These are phyloP conservation scores for Timema podura DNA, from an alignment of 2,888 invertebrate genomes.

Conservation along the genomic window DNA sequence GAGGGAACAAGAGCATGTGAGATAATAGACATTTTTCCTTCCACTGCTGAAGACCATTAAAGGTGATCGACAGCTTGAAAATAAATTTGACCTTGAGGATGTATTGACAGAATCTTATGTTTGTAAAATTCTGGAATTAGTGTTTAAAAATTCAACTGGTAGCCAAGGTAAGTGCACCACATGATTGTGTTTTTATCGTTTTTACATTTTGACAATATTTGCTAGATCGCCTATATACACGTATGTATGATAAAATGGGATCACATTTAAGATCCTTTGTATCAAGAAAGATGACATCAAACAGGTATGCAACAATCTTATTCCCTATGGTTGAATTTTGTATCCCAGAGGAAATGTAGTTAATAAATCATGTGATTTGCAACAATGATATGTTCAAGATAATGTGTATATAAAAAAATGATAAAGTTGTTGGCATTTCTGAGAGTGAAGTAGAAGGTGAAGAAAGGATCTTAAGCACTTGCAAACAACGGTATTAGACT, in stretches of 20 bases:
- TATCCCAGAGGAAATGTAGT: neutral
- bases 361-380: neutral
- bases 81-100: neutral
- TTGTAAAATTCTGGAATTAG: neutral
- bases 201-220: no score
- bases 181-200: no score
- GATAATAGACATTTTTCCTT: neutral
- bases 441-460: conserved; percentile 1
- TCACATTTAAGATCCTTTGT: neutral
- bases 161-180: neutral
- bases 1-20: neutral
- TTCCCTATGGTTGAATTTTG: conserved; percentile 9
- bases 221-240: no score
- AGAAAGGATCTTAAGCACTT: conserved; percentile 2
- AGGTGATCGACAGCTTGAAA: neutral
- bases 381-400: neutral
- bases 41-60: neutral
- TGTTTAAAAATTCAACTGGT: neutral
- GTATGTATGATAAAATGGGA: neutral
- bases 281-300: neutral
- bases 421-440: neutral
- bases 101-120: conserved; percentile 4
- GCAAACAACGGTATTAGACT: neutral
- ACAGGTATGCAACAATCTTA: conserved; percentile 3
- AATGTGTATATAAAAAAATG: neutral